Percentiles rank a stretch among this genome's conserved stretches.
Evolutionary conservation across 1,140 invertebrate genomes (phyloP).

Genomic region (Ridgeia piscesae): DNA sequence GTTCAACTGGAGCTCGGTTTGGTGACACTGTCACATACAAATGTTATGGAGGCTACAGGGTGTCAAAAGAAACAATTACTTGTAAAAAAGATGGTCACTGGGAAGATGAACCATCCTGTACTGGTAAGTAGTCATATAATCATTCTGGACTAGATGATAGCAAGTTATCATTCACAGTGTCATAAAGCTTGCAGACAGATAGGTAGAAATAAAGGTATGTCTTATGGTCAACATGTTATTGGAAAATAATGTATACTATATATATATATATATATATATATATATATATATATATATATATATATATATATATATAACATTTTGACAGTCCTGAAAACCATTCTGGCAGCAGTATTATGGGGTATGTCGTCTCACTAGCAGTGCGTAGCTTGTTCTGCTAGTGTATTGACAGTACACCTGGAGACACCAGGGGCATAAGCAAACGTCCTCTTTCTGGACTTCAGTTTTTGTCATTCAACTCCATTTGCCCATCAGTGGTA

Average conservation of each 20-base stretch:
- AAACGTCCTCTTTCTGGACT: too few relatives aligned
- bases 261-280: too few relatives aligned
- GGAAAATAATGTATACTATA: not conserved
- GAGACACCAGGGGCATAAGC: too few relatives aligned
- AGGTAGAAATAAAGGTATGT: not conserved
- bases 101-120: not conserved
- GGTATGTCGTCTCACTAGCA: not conserved
- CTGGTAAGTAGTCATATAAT: not conserved
- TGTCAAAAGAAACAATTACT: not conserved
- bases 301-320: too few relatives aligned
- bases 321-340: not conserved
- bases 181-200: not conserved
- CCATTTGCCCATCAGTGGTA: too few relatives aligned
- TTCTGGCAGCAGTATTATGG: not conserved
- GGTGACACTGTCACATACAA: slow-evolving; percentile 12
- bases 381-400: too few relatives aligned
- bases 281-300: too few relatives aligned
- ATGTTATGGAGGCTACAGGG: slow-evolving; percentile 8
- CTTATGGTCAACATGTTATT: not conserved
- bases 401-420: too few relatives aligned
- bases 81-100: not conserved
- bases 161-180: not conserved
- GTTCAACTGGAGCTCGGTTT: slow-evolving; percentile 4
- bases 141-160: not conserved
- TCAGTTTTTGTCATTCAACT: too few relatives aligned